phyloP scores from a whole-genome alignment of 2,888 invertebrate species.

The Desoria tigrina region DNA sequence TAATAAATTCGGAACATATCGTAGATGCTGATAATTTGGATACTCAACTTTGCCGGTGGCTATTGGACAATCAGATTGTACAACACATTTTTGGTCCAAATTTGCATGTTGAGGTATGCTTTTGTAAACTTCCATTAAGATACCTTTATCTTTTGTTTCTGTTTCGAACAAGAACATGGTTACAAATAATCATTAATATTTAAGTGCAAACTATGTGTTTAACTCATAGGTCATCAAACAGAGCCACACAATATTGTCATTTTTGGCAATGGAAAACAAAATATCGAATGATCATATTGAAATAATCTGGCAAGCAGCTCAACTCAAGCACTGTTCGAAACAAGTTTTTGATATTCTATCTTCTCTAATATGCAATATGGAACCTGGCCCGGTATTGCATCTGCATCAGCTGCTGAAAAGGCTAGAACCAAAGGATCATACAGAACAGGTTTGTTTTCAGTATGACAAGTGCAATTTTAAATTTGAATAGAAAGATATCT shows the following conservation, averaged over 20 bases:
- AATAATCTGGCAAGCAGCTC: slow-evolving; percentile 91
- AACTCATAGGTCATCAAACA: slow-evolving; percentile 79
- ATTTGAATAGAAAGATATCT: slow-evolving; percentile 9
- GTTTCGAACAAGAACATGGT: background rate
- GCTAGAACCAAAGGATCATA: slow-evolving; percentile 86
- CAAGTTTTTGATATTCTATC: slow-evolving; percentile 89
- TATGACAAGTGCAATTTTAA: background rate
- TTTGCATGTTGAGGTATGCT: slow-evolving; percentile 82
- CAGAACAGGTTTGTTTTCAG: slow-evolving; percentile 70
- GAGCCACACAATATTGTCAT: slow-evolving; percentile 88
- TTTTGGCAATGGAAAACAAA: slow-evolving; percentile 86
- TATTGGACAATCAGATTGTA: slow-evolving; percentile 84
- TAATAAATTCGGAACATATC: slow-evolving; percentile 83
- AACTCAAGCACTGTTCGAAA: slow-evolving; percentile 90
- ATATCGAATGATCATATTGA: slow-evolving; percentile 88
- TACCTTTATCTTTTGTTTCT: slow-evolving; percentile 4
- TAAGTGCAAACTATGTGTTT: no score
- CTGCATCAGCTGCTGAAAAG: slow-evolving; percentile 82
- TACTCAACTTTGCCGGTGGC: slow-evolving; percentile 82
- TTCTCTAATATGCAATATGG: slow-evolving; percentile 84
- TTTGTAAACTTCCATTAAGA: background rate
- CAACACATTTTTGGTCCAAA: slow-evolving; percentile 96
- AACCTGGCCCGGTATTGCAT: slow-evolving; percentile 84
- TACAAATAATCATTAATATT: no score
- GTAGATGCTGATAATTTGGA: slow-evolving; percentile 83